Evolutionary conservation across 2,888 invertebrate species (phyloP), one percentile per base, ranked within the genome.

Genomic region (Aspidiotus rigidus): DNA sequence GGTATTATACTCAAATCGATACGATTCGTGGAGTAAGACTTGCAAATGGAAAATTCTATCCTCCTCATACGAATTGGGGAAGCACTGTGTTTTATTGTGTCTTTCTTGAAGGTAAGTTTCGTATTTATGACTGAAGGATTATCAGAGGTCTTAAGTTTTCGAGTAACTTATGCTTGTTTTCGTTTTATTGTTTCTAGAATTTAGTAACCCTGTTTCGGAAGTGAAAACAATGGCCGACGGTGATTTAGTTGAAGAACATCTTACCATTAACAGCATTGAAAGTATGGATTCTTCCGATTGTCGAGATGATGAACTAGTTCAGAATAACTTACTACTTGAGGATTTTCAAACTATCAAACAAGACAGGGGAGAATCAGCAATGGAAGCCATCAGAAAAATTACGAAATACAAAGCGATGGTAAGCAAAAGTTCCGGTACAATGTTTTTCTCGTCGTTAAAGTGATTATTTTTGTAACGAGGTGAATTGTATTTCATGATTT

Each of bases 41-140:
- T 63, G 90, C 87, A 76, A 95, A 96, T 77, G 93, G 93, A 67
- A 85, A 89, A 76, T 83, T 97, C 69, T 92, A 93, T 80, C 88
- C 96, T 53, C 97, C 97, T 79, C 87, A 88, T 72, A 85, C 84
- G 75, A 89, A 88, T 70, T 98, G 97, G 89, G 92, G 92, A 56
- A 80, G 79, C 73, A 77, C 78, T 72, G 77, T 81, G 7, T 85
- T 83, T 76, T 77, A 81, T 70, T 82, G 82, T 72, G 84, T 84
- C 53, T 83, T 83, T 76, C 81, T 84, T 71, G 77, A 83, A 82
- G 79, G 81, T 80, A 74, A 72, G 72, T 72, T 44, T 13, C 6
- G 10, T 3, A 49, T 49, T 49, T 49, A 13, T 49, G n/a, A 28
- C 5, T 28, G 28, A 28, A 28, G 28, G 5, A 28, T 28, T 28